phyloP scores from a whole-genome alignment of 2,797 vertebrate species.

The Manis javanica region DNA sequence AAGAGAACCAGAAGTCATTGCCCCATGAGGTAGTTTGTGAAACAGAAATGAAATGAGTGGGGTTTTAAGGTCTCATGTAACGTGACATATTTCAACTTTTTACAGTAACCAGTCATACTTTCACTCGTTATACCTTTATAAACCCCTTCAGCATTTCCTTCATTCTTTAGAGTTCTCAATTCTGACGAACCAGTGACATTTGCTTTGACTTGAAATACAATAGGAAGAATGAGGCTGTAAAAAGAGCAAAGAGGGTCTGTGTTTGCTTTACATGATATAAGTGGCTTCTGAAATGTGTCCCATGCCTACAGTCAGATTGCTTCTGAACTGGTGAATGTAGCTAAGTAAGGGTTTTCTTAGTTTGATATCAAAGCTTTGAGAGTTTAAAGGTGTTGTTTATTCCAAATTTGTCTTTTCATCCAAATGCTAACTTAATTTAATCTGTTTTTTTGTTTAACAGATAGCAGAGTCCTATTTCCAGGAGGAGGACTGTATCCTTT shows the following conservation, averaged over 20 bases:
- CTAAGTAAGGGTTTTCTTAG: neutral
- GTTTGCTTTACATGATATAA: neutral
- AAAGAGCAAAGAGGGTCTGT: neutral
- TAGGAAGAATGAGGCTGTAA: neutral
- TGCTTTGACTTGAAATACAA: neutral
- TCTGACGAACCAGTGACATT: neutral
- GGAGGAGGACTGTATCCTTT: slow-evolving; percentile 97
- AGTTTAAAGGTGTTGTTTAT: slow-evolving; percentile 4
- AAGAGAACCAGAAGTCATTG: neutral
- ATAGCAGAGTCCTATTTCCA: slow-evolving; percentile 96
- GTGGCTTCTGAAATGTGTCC: neutral
- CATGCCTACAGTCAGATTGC: neutral
- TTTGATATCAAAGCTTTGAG: neutral
- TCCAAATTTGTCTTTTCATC: neutral
- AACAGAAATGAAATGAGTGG: neutral
- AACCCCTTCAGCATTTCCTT: neutral
- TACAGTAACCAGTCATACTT: neutral
- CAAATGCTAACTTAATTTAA: slow-evolving; percentile 42
- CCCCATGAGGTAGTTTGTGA: neutral
- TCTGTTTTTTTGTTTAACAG: slow-evolving; percentile 85
- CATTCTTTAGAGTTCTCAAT: neutral
- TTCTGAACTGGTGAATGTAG: neutral
- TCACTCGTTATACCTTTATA: neutral
- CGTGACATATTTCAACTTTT: neutral
- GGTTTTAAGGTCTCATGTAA: neutral